Conservation (phyloP, 1,140 invertebrate genomes). For the Drosophila mayri region DNA sequence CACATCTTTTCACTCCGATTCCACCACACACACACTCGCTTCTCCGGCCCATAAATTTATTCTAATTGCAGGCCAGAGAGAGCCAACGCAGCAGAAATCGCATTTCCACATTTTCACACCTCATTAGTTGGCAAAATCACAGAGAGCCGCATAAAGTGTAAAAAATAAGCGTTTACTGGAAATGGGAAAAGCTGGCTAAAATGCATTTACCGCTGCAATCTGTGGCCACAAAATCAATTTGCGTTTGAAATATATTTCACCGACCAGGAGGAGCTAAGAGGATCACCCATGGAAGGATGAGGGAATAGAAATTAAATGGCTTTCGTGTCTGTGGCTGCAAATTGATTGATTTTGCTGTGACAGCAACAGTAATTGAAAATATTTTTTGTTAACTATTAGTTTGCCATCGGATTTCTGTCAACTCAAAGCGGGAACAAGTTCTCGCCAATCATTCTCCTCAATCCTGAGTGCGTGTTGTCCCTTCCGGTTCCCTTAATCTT, state of each 20-base stretch:
- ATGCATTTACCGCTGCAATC: constrained; percentile 77
- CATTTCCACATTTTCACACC: constrained; percentile 63
- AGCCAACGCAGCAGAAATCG: constrained; percentile 63
- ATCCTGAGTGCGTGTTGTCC: constrained; percentile 65
- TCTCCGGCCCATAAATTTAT: constrained; percentile 38
- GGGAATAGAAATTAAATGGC: constrained; percentile 69
- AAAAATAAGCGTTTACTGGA: constrained; percentile 32
- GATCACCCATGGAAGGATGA: constrained; percentile 1
- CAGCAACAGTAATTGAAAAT: constrained; percentile 81
- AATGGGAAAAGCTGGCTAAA: constrained; percentile 50
- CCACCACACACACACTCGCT: background rate
- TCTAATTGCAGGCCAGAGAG: constrained; percentile 66
- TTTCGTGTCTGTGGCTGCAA: constrained; percentile 70
- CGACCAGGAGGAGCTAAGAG: constrained; percentile 4
- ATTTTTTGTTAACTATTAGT: constrained; percentile 77
- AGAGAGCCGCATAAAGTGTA: constrained; percentile 14
- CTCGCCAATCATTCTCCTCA: constrained; percentile 22
- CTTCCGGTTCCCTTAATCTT: constrained; percentile 69
- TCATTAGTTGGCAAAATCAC: constrained; percentile 65
- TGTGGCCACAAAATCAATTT: constrained; percentile 83
- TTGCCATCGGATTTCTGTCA: constrained; percentile 38
- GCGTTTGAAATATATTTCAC: constrained; percentile 61
- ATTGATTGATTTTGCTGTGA: constrained; percentile 82
- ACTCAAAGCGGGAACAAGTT: constrained; percentile 5
- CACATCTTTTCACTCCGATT: constrained; percentile 6